Percentiles rank a stretch among this genome's conserved stretches.
These are phyloP conservation scores for Lottia gigantea DNA, from an alignment of 2,888 invertebrate genomes.

Conservation along the genomic window DNA sequence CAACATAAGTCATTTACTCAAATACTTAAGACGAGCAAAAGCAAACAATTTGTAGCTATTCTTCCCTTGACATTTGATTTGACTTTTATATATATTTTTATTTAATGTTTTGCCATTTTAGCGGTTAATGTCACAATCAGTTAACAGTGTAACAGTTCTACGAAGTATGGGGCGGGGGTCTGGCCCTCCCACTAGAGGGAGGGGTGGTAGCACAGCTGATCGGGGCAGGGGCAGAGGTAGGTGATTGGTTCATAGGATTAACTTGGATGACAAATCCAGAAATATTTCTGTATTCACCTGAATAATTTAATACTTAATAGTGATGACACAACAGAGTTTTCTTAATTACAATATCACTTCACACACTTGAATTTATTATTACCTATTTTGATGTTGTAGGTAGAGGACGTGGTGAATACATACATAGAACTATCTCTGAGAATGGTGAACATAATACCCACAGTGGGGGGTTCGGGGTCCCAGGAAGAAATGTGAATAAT, in stretches of 20 bases:
- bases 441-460: slow-evolving; percentile 47
- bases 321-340: no score
- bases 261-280: not conserved
- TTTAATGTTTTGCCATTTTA: slow-evolving; percentile 57
- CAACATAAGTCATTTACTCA: not conserved
- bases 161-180: slow-evolving; percentile 66
- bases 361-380: no score
- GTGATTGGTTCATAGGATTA: not conserved
- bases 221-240: slow-evolving; percentile 69
- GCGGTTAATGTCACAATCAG: slow-evolving; percentile 71
- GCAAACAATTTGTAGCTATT: not conserved
- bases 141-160: slow-evolving; percentile 71
- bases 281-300: no score
- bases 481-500: slow-evolving; percentile 51
- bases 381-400: slow-evolving; percentile 36
- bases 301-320: no score
- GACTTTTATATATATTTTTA: not conserved
- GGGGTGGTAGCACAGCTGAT: slow-evolving; percentile 62
- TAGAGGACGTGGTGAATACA: slow-evolving; percentile 65
- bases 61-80: not conserved
- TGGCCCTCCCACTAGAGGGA: slow-evolving; percentile 56
- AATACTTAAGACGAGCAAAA: no score
- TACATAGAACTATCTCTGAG: slow-evolving; percentile 59
- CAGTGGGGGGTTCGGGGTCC: slow-evolving; percentile 52
- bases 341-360: no score